These are phyloP conservation scores for Drosophila imparisetae DNA, from an alignment of 2,888 invertebrate genomes.

Conservation along the genomic window DNA sequence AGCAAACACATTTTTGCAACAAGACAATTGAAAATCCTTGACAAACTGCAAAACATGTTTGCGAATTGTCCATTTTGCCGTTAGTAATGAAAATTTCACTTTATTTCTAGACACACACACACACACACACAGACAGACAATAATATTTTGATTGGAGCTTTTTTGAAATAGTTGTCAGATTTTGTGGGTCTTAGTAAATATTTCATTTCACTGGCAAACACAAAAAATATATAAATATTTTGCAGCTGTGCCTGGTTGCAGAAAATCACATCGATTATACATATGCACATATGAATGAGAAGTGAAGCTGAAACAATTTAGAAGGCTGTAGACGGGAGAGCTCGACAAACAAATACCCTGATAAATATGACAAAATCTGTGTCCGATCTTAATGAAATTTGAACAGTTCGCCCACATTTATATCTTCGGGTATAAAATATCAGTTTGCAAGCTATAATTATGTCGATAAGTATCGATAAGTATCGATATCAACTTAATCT, in stretches of 20 bases:
- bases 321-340: background rate
- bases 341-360: background rate
- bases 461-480: background rate
- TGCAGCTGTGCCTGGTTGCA: conserved; percentile 34
- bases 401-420: background rate
- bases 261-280: conserved; percentile 51
- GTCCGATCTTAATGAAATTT: background rate
- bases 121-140: conserved; percentile 6
- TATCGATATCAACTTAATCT: background rate
- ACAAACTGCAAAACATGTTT: conserved; percentile 46
- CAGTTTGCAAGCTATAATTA: background rate
- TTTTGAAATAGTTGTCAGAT: conserved; percentile 7
- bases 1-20: conserved; percentile 32
- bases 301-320: conserved; percentile 29
- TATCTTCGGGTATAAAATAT: background rate
- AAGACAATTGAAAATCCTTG: conserved; percentile 34
- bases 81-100: conserved; percentile 52
- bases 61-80: conserved; percentile 33
- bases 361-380: background rate
- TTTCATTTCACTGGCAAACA: conserved; percentile 35
- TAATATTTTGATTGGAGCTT: conserved; percentile 33
- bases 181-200: conserved; percentile 35
- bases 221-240: conserved; percentile 8
- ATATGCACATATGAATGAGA: conserved; percentile 1
- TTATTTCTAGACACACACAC: conserved; percentile 19